Evolutionary conservation across 35 echinoderm and acorn worm species (phyloP).

Genomic region (Acanthaster planci): DNA sequence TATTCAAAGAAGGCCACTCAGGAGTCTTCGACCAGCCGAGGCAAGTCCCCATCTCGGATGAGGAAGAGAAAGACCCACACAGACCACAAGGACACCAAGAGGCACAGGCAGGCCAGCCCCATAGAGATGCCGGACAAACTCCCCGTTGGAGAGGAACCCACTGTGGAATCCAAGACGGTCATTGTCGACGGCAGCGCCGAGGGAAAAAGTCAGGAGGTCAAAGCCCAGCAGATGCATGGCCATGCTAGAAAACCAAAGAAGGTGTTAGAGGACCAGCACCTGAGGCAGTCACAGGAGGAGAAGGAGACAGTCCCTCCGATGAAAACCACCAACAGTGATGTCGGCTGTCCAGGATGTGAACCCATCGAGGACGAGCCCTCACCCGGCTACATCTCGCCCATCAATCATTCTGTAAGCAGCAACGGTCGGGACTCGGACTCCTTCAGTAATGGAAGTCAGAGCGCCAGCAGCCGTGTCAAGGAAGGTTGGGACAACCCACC

Average conservation of each 20-base stretch:
- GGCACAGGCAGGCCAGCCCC: not conserved
- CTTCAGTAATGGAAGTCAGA: constrained; percentile 6
- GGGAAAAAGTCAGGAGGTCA: not conserved
- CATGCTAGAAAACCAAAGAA: constrained; percentile 52
- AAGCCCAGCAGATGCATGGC: not conserved
- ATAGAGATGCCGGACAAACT: not conserved
- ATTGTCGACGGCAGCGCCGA: not conserved
- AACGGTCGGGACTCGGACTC: constrained; percentile 17
- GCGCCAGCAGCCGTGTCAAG: not conserved
- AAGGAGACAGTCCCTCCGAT: not conserved
- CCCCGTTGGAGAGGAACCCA: not conserved
- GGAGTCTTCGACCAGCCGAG: not conserved
- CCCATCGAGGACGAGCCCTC: not conserved
- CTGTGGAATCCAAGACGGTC: not conserved
- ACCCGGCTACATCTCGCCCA: constrained; percentile 1
- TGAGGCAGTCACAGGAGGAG: not conserved
- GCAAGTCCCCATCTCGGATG: not conserved
- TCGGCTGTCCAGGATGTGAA: not conserved
- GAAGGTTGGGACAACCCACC: constrained; percentile 82
- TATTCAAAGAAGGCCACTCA: constrained; percentile 2
- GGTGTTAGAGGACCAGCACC: constrained; percentile 25
- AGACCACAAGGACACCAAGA: constrained; percentile 13
- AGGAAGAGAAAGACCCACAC: constrained; percentile 1
- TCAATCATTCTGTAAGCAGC: constrained; percentile 4
- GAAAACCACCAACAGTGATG: not conserved